Base-by-base conservation (phyloP, 1,140 invertebrate genomes). In the Rhopalosiphum maidis region DNA sequence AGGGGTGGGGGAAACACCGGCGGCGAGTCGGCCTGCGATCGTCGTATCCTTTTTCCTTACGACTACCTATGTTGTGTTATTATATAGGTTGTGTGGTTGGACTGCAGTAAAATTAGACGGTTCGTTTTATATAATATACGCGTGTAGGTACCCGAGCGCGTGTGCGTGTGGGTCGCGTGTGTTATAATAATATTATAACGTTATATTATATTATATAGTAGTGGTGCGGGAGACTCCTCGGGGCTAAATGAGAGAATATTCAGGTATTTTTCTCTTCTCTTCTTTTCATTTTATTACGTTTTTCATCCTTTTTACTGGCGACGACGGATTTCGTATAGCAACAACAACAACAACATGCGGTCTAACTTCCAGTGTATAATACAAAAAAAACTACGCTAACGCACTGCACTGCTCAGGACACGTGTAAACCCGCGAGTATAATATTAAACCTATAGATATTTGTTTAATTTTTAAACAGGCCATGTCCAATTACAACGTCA, bases 51-150 rank as follows among this genome's bases (percentile, higher is more conserved):
- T 85, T 41, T 85, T 85, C 83, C 60, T 77, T 41, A 23, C 83
- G 83, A 41, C 83, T 41, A 41, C 83, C 37, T 77, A 77, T 68
- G 60, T 8, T 25, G 55, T 15, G 30, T 77, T n/a, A 15, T n/a
- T n/a, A 77, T 30, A 35, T 77, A 77, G n/a, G 11, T 54, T 37
- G 51, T 51, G 22, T n/a, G 48, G 87, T 54, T n/a, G 7, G 37
- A n/a, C 46, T 21, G 87, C 37, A 43, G 48, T 89, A 51, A 89
- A 89, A 89, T 89, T 89, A 89, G 87, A 89, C 87, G 25, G 85
- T 87, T 43, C 11, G 85, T 46, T 21, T 87, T 87, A n/a, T 68
- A 68, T 77, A 77, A n/a, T 68, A 68, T 77, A 35, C 60, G n/a
- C 60, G 85, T 43, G 85, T 46, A 86, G 85, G 85, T 86, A 86